A percentile compares a stretch with the other conserved stretches of the same genome.
These are phyloP conservation scores for Trachops cirrhosus DNA, from an alignment of 2,797 vertebrate species.

Conservation along the genomic window DNA sequence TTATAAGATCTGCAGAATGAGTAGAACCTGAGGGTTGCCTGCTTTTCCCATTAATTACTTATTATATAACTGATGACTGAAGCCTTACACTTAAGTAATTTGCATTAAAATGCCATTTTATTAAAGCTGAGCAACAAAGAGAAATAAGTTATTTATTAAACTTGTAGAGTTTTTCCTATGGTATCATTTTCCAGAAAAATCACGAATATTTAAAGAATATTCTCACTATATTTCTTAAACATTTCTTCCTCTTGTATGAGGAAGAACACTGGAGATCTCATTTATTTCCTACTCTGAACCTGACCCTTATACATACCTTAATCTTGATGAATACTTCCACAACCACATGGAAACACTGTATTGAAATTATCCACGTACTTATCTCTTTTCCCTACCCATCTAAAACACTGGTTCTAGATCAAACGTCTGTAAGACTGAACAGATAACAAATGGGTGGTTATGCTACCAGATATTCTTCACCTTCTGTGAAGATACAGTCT, in stretches of 20 bases:
- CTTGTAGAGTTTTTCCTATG: not conserved
- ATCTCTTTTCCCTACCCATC: not conserved
- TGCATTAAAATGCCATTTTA: slow-evolving; percentile 17
- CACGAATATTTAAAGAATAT: not conserved
- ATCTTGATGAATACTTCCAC: not conserved
- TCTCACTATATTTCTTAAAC: not conserved
- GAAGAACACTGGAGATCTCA: not conserved
- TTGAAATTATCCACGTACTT: not conserved
- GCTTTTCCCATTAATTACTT: not conserved
- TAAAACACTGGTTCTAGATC: not conserved
- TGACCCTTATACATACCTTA: not conserved
- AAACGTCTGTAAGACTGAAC: not conserved
- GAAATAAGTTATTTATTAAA: slow-evolving; percentile 1
- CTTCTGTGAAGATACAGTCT: not conserved
- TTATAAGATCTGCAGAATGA: not conserved
- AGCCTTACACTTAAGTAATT: not conserved
- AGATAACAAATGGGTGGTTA: not conserved
- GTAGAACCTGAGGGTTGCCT: not conserved
- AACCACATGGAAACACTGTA: not conserved
- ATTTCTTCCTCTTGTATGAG: not conserved
- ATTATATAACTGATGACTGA: not conserved
- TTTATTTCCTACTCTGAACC: not conserved
- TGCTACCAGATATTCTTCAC: not conserved
- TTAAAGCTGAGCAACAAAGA: not conserved
- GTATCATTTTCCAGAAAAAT: slow-evolving; percentile 24